These are phyloP conservation scores for Morbakka virulenta DNA, from an alignment of 30 jellyfish, hydroid and myxozoan genomes.

Conservation along the genomic window DNA sequence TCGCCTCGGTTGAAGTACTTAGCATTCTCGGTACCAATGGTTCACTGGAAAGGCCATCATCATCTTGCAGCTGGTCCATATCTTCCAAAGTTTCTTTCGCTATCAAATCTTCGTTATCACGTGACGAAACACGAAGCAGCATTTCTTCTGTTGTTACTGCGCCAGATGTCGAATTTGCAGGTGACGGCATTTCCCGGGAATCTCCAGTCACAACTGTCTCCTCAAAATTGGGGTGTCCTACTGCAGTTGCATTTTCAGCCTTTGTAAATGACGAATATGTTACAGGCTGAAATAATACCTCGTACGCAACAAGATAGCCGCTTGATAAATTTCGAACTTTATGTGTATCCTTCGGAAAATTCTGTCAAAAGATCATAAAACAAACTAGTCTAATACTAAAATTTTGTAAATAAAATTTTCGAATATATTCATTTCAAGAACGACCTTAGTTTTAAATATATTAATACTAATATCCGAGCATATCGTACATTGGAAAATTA, in stretches of 20 bases:
- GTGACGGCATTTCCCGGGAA: conserved; percentile 33
- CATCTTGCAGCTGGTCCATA: no score
- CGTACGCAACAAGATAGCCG: conserved; percentile 71
- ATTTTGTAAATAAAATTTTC: no score
- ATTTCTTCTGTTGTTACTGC: conserved; percentile 37
- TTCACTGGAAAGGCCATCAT: no score
- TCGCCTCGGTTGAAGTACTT: conserved; percentile 34
- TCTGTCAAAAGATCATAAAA: no score
- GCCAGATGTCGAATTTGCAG: conserved; percentile 27
- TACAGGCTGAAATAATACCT: conserved; percentile 30
- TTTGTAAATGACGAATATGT: conserved; percentile 25
- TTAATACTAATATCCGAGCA: no score
- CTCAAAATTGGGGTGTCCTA: background rate
- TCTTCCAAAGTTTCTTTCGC: background rate
- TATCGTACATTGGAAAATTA: no score
- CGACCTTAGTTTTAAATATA: no score
- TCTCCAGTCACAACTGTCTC: conserved; percentile 63
- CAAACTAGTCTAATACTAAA: no score
- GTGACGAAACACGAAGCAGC: background rate
- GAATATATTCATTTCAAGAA: no score
- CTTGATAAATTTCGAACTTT: conserved; percentile 51
- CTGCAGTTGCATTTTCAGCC: conserved; percentile 7
- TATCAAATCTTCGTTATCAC: background rate
- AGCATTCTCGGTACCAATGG: background rate
- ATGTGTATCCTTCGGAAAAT: no score